Percentiles rank a stretch among this genome's conserved stretches.
Evolutionary conservation across 2,797 vertebrate genomes (phyloP).

Genomic region (Buceros bicornis): DNA sequence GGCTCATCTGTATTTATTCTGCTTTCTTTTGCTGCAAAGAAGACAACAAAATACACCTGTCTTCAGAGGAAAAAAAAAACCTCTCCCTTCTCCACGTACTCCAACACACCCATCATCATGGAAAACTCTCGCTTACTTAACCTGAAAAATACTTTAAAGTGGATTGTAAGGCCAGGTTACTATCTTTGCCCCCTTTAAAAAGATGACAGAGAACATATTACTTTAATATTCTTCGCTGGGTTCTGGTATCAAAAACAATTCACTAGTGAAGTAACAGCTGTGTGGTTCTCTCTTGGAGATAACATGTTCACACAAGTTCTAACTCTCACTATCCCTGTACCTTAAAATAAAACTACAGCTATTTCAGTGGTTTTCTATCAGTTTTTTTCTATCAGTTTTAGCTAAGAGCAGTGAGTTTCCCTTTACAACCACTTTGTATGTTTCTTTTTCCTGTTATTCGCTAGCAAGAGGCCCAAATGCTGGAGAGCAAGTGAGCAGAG

Average conservation of each 20-base stretch:
- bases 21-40: background rate
- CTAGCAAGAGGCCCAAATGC: background rate
- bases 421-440: background rate
- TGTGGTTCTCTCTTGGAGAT: background rate
- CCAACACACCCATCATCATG: background rate
- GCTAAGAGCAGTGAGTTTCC: background rate
- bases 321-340: background rate
- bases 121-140: background rate
- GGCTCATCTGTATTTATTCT: background rate
- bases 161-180: background rate
- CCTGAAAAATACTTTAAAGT: background rate
- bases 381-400: background rate
- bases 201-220: background rate
- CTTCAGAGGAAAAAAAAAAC: background rate
- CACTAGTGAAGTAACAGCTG: background rate
- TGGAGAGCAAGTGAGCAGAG: background rate
- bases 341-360: background rate
- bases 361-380: background rate
- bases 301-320: background rate
- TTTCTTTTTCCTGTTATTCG: background rate
- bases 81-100: background rate
- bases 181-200: background rate
- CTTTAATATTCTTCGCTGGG: background rate
- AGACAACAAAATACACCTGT: background rate
- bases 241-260: background rate